These are phyloP conservation scores for Eulithis prunata DNA, from an alignment of 2,888 invertebrate genomes.

Conservation along the genomic window DNA sequence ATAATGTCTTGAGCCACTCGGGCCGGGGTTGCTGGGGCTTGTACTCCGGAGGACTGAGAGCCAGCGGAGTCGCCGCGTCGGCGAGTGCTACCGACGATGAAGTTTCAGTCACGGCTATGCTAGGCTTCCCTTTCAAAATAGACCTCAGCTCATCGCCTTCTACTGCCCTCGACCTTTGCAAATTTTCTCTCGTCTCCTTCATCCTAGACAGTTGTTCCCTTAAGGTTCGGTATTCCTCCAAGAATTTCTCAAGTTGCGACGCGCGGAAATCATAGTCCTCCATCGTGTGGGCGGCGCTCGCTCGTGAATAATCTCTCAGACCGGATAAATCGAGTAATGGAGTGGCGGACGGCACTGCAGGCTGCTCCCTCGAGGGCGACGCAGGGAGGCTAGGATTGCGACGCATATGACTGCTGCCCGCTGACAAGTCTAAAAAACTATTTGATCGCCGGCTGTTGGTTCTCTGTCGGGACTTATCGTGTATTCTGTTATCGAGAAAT, in stretches of 20 bases:
- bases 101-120: constrained; percentile 78
- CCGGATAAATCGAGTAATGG: constrained; percentile 86
- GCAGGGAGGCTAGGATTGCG: constrained; percentile 86
- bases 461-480: constrained; percentile 64
- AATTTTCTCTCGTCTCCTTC: constrained; percentile 90
- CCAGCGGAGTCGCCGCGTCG: constrained; percentile 73
- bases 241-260: constrained; percentile 90
- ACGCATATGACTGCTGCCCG: constrained; percentile 72
- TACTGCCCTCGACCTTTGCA: constrained; percentile 76
- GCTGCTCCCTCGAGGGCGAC: constrained; percentile 85
- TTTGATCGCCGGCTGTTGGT: constrained; percentile 84
- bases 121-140: constrained; percentile 84
- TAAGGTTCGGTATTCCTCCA: constrained; percentile 90
- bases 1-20: constrained; percentile 75
- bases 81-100: constrained; percentile 74
- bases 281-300: constrained; percentile 72
- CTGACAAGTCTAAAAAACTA: constrained; percentile 88
- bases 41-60: constrained; percentile 73
- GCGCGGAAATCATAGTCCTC: constrained; percentile 91
- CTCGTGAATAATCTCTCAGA: constrained; percentile 77
- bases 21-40: constrained; percentile 71
- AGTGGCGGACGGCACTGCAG: constrained; percentile 81
- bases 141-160: constrained; percentile 82
- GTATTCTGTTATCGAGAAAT: constrained; percentile 64
- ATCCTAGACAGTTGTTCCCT: constrained; percentile 91